Evolutionary conservation across 2,888 invertebrate genomes (phyloP).

Genomic region (Apoda limacodes): DNA sequence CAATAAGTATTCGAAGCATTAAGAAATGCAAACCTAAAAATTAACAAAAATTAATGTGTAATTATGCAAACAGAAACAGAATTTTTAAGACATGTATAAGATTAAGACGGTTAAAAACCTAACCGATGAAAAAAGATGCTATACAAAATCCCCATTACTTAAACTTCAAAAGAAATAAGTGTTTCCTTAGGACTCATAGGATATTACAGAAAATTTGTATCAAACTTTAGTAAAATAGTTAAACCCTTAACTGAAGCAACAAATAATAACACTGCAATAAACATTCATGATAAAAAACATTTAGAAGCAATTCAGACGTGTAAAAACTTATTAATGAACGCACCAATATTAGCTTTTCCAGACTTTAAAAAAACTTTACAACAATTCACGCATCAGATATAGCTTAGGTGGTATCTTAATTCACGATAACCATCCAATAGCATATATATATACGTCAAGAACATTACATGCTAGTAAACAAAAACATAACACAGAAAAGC

Average conservation of each 20-base stretch:
- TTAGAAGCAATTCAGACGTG: conserved; percentile 19
- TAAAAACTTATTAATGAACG: conserved; percentile 19
- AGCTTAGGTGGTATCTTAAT: conserved; percentile 4
- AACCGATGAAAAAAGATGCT: conserved; percentile 27
- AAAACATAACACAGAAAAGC: conserved; percentile 21
- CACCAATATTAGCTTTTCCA: conserved; percentile 22
- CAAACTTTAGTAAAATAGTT: conserved; percentile 20
- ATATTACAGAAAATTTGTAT: conserved; percentile 30
- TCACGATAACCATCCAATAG: too few species aligned
- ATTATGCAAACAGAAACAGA: conserved; percentile 27
- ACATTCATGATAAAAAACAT: conserved; percentile 17
- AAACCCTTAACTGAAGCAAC: conserved; percentile 25
- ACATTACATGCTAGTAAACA: conserved; percentile 22
- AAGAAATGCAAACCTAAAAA: conserved; percentile 18
- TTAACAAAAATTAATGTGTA: conserved; percentile 32
- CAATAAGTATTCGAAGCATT: conserved; percentile 24
- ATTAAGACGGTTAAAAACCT: conserved; percentile 30
- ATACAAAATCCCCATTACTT: conserved; percentile 24
- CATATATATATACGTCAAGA: conserved; percentile 14
- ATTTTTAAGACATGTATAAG: conserved; percentile 34
- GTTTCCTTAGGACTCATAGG: conserved; percentile 25
- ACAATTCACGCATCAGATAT: conserved; percentile 24
- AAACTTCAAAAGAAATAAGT: conserved; percentile 26
- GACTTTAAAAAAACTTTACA: conserved; percentile 21
- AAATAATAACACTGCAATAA: conserved; percentile 23